A percentile compares a stretch with the other conserved stretches of the same genome.
Conservation (phyloP, 2,888 invertebrate genomes). For the Hypomecis atomaria region DNA sequence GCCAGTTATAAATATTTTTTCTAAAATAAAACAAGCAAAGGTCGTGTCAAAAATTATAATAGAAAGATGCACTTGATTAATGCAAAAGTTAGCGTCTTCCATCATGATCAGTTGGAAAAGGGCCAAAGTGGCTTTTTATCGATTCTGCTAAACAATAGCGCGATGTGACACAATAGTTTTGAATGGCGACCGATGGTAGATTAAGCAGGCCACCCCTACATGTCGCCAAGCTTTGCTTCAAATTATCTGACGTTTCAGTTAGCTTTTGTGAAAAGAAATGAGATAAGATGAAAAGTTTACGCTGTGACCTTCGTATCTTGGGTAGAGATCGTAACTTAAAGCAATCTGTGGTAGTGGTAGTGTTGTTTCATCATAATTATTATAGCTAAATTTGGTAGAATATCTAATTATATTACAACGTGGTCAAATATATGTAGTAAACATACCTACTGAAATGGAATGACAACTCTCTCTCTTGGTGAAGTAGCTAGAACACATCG, state of each 20-base stretch:
- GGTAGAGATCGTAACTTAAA: background rate
- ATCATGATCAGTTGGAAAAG: constrained; percentile 63
- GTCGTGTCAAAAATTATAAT: background rate
- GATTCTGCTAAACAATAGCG: constrained; percentile 76
- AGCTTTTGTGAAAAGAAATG: constrained; percentile 19
- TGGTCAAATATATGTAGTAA: no score
- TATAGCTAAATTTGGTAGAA: no score
- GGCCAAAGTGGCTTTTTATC: constrained; percentile 79
- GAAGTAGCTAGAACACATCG: no score
- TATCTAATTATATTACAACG: no score
- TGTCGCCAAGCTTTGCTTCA: constrained; percentile 32
- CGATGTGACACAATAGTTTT: constrained; percentile 78
- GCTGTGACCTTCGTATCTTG: constrained; percentile 1
- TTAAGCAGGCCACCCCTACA: constrained; percentile 72
- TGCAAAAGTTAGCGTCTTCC: constrained; percentile 37
- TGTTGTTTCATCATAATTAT: no score
- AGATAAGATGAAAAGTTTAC: constrained; percentile 13
- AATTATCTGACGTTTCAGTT: constrained; percentile 29
- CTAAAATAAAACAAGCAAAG: background rate
- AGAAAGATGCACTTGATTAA: constrained; percentile 38
- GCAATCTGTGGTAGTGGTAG: no score
- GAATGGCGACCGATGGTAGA: constrained; percentile 80
- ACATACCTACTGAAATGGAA: no score
- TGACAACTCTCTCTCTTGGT: no score
- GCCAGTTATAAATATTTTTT: background rate